These are phyloP conservation scores for Sebastes glaucus DNA, from an alignment of 2,797 vertebrate species.

Conservation along the genomic window DNA sequence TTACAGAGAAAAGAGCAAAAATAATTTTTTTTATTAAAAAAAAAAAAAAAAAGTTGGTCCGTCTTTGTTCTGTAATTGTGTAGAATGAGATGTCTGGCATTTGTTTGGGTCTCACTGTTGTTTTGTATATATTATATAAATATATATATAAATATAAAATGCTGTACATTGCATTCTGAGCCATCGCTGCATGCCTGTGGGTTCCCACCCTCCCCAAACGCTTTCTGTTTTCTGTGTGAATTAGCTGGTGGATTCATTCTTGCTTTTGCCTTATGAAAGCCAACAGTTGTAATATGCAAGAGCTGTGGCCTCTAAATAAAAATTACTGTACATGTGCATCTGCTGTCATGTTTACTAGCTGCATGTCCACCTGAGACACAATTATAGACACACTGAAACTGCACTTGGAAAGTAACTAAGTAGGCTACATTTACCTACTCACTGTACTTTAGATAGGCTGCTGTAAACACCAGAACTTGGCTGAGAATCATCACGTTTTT, in stretches of 20 bases:
- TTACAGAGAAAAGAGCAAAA: conserved; percentile 82
- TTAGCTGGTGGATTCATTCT: conserved; percentile 96
- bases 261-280: conserved; percentile 99
- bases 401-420: not conserved
- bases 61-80: conserved; percentile 93
- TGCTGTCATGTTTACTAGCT: conserved; percentile 56
- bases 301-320: conserved; percentile 99
- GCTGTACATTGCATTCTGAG: conserved; percentile 99
- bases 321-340: conserved; percentile 93
- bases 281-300: conserved; percentile 99
- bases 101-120: conserved; percentile 93
- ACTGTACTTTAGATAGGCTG: not conserved
- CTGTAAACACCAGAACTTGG: too few species aligned
- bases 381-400: not conserved
- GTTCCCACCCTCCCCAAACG: conserved; percentile 85
- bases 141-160: conserved; percentile 87
- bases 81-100: conserved; percentile 94
- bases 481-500: too few species aligned
- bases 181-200: conserved; percentile 93
- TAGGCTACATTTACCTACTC: not conserved
- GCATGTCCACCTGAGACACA: not conserved
- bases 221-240: conserved; percentile 94
- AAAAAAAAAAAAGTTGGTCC: conserved; percentile 86
- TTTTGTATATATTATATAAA: conserved; percentile 93
- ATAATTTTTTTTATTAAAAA: conserved; percentile 76